Evolutionary conservation across 2,888 invertebrate genomes (phyloP), one percentile per base, ranked within the genome.

Genomic region (Heliconius hortense): DNA sequence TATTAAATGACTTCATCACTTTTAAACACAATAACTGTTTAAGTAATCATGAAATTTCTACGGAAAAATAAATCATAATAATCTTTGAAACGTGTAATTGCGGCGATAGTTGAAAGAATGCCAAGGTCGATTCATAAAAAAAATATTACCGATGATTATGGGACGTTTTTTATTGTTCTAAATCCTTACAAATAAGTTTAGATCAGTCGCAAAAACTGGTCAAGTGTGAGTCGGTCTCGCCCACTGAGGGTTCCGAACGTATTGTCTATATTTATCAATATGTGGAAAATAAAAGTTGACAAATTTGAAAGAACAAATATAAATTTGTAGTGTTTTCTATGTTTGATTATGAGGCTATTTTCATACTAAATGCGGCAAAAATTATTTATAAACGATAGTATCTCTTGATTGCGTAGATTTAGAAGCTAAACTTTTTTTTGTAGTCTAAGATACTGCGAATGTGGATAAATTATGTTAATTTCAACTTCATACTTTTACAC

Each of bases 111-210:
- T 28, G 48, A 48, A 68, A 68, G 67, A 68, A 68, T 68, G 67
- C 67, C 67, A 68, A 68, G 67, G 67, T 64, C 64, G 64, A 13
- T 39, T 31, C 39, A 64, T 64, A 64, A 64, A 64, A 63, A 59
- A 64, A 35, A 64, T 39, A 39, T 64, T n/a, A 13, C 39, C 7
- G 35, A 39, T 13, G 35, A n/a, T 39, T 64, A 64, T 24, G n/a
- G 39, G 24, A 26, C 15, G 24, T n/a, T 35, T 24, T 31, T 64
- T n/a, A 64, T 35, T 39, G 35, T 64, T 64, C n/a, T 39, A 39
- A 24, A 39, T 64, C 10, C 31, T 39, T 4, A 64, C 35, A 64
- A 39, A 31, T 64, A 21, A 35, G 5, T 64, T n/a, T 21, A 63
- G 63, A 63, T 31, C 63, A 10, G 10, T 63, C 18, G n/a, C n/a